Evolutionary conservation across 2,797 vertebrate genomes (phyloP).

Genomic region (Hyperoplus lanceolatus): DNA sequence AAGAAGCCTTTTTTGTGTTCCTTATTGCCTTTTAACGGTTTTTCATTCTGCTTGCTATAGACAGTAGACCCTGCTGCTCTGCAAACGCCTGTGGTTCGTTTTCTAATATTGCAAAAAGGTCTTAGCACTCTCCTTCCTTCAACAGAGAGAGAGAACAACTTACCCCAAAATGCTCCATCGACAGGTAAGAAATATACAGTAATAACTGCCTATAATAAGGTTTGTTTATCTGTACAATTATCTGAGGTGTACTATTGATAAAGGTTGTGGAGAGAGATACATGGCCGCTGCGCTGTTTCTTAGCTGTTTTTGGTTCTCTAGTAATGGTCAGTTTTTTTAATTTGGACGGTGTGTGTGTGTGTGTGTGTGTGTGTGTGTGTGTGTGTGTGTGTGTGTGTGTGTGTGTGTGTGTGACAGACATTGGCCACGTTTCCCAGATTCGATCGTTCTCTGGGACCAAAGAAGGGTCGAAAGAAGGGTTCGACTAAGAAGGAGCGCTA

Average conservation of each 20-base stretch:
- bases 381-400: conserved; percentile 11
- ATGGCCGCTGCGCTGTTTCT: conserved; percentile 10
- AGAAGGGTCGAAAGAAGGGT: too few relatives aligned
- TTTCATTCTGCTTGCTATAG: conserved; percentile 4
- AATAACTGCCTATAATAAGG: conserved; percentile 4
- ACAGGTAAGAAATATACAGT: conserved; percentile 16
- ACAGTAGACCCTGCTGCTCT: background rate
- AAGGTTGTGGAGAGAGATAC: conserved; percentile 1
- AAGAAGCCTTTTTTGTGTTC: background rate
- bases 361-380: conserved; percentile 19
- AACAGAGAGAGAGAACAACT: background rate
- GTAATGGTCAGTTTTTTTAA: conserved; percentile 24
- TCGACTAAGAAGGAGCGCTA: too few relatives aligned
- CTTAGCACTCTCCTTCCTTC: background rate
- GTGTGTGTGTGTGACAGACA: conserved; percentile 8
- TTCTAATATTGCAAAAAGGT: conserved; percentile 19
- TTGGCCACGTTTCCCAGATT: too few relatives aligned
- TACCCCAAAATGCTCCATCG: conserved; percentile 4
- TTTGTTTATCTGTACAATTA: background rate
- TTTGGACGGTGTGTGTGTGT: conserved; percentile 19
- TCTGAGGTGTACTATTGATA: background rate
- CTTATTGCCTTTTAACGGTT: background rate
- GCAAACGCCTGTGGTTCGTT: background rate
- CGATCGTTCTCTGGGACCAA: too few relatives aligned
- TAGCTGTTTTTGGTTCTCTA: conserved; percentile 27